Evolutionary conservation across 2,797 vertebrate species (phyloP), one percentile per base, ranked within the genome.

Genomic region (Phylloscopus collybita): DNA sequence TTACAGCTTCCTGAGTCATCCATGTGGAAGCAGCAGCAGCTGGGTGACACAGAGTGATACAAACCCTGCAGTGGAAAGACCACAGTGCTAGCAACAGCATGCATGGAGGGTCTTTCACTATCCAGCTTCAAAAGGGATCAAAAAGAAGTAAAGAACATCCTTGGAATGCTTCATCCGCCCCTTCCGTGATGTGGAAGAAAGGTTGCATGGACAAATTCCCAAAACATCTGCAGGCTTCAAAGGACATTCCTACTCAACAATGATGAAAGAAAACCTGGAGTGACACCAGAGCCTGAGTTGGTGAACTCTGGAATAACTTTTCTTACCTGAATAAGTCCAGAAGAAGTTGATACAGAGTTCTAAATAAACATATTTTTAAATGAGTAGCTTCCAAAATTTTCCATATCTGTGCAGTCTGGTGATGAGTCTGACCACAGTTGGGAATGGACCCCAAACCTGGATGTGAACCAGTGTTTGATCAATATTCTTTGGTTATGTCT

Each of bases 1-100:
- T 83, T 72, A 47, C 76, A 86, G 40, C n/a, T 92, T 86, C 30
- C 59, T 95, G 87, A 96, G 89, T 91, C 93, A 93, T 51, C 59
- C 53, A 14, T 8, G 18, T 85, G 82, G 61, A 96, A 85, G 75
- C 42, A 92, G 71, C 61, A 90, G 65, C 57, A 80, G 51, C 40
- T 62, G 62, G 45, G 79, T 9, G 16, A 67, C 60, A 54, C 2
- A 5, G 29, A 87, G 20, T 60, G 65, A 92, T 72, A 38, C 29
- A 66, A 25, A 71, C 18, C 19, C 19, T 34, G 29, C 81, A 69
- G 64, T 36, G 45, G 27, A 88, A 94, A 80, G 69, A 50, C 32
- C 53, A 16, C 1, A 1, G 17, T 21, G 56, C 70, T 59, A 75
- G 69, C 80, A 93, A 64, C 34, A 94, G 65, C 62, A 22, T 16